Base-by-base conservation (phyloP, 2,888 invertebrate genomes). In the Cheilosia variabilis region DNA sequence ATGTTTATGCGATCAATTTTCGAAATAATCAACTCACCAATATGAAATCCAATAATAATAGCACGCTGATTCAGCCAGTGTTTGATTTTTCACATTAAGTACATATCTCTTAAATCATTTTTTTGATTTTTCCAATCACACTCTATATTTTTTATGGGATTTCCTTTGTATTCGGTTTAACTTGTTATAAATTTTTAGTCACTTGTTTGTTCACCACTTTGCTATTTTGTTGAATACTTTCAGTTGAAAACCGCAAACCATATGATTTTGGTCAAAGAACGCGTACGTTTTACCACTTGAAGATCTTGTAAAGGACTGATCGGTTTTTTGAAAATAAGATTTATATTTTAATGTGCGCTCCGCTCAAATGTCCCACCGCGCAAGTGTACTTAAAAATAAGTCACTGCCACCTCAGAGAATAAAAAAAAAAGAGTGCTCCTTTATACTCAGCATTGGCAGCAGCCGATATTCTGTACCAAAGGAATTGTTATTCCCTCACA, bases 281-380 rank as follows among this genome's bases (percentile, higher is more conserved):
- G 68, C 86, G 82, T 69, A 90, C 89, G 89, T 90, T 89, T 89
- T 88, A 88, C 87, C 91, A 90, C 90, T 90, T 89, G 89, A 90
- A 91, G 90, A 92, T 91, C 90, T 91, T 89, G 90, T 89, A 89
- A 92, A 90, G 90, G 91, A 91, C 91, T 91, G 91, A 91, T 89
- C 86, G 79, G 88, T 89, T 89, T 81, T 89, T 89, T 87, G 89
- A 88, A 89, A 88, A 88, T 87, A 88, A 89, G 90, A 90, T 90
- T 91, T 90, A 90, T 90, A 91, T 90, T 91, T 91, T 90, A 90
- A 91, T 90, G 53, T 69, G 45, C 63, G 53, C 73, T 82, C 57
- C 41, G 77, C 86, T 80, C 80, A 68, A 80, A 86, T 76, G 72
- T 86, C 76, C 86, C 86, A 86, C 80, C 86, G 80, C 86, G 86